Evolutionary conservation across 2,797 vertebrate species (phyloP).

Genomic region (Eulemur rubriventer): DNA sequence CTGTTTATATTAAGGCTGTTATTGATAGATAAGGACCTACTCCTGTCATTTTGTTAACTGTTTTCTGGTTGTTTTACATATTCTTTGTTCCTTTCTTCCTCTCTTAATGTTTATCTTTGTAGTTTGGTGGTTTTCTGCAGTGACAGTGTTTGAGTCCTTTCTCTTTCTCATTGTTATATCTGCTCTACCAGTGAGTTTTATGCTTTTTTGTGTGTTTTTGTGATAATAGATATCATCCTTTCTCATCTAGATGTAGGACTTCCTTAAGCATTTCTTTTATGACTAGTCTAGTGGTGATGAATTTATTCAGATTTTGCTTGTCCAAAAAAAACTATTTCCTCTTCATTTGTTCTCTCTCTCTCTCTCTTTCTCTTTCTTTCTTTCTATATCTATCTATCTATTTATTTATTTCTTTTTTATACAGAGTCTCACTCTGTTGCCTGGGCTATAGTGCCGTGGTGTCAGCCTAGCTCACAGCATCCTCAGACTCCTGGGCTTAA

Average conservation of each 20-base stretch:
- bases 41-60: background rate
- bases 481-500: no score
- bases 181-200: background rate
- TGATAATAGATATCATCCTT: background rate
- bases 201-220: background rate
- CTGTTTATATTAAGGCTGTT: background rate
- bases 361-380: no score
- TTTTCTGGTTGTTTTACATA: background rate
- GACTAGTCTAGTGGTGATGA: no score
- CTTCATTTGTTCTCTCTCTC: background rate
- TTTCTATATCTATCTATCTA: no score
- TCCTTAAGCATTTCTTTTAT: background rate
- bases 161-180: background rate
- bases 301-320: no score
- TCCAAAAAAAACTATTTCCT: background rate
- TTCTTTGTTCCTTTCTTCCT: background rate
- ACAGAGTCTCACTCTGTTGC: no score
- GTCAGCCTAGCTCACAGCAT: no score
- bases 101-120: background rate
- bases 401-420: no score
- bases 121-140: background rate
- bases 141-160: background rate
- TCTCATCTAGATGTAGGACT: background rate
- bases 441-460: no score
- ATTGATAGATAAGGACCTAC: background rate